Base-by-base conservation (phyloP, 1,140 invertebrate genomes). In the Eciton burchellii region DNA sequence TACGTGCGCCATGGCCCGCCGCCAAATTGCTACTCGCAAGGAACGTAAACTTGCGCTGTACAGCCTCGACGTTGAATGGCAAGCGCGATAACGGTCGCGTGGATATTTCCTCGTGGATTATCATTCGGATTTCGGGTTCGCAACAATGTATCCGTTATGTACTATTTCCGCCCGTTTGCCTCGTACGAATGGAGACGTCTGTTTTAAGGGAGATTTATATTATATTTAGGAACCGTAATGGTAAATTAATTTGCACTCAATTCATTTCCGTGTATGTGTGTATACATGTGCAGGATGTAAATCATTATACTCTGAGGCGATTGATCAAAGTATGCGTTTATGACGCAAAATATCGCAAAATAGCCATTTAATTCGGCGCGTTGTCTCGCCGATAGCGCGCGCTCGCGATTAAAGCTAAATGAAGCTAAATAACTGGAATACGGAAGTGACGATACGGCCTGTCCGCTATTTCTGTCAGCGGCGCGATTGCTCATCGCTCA, bases 1-100 rank as follows among this genome's bases (percentile, higher is more conserved):
- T 63, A 56, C 21, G 35, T 45, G 12, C 29, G 11, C 29, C 14
- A 12, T 77, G 72, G 60, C 60, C 14, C 6, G 41, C 16, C 52
- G 60, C 60, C 81, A 82, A 74, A 63, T 14, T 74, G 62, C 4
- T 56, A 41, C 43, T 47, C 49, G 49, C 35, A 65, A 82, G 52
- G 77, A 63, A 82, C 54, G 12, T 66, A 82, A 82, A 82, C 73
- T 57, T 26, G 26, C 41, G 19, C 16, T 41, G 19, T 49, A 47
- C 29, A 66, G 19, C 26, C 12, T 77, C n/a, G 19, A 11, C 16
- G n/a, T 66, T 45, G 24, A 71, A 35, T 43, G 21, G 24, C 43
- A 41, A 52, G 3, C 47, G 35, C 60, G n/a, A 9, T 24, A 14
- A 35, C 35, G 2, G 57, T 82, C 35, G 49, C 24, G 56, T 1